phyloP scores from a whole-genome alignment of 2,888 invertebrate species.

The Euzetes globulus region DNA sequence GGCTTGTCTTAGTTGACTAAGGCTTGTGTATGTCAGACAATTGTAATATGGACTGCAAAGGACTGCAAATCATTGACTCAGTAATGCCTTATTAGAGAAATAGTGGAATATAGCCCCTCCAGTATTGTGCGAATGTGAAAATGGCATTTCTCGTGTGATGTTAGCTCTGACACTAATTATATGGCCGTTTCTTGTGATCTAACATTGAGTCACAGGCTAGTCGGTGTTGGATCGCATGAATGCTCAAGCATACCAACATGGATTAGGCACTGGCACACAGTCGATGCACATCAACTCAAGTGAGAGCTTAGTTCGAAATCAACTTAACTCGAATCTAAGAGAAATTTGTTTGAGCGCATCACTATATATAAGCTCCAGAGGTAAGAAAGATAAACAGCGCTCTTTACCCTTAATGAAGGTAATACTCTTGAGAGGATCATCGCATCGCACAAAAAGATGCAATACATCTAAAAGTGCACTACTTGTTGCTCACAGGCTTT shows the following conservation, averaged over 20 bases:
- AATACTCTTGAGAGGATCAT: conserved; percentile 31
- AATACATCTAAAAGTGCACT: conserved; percentile 6
- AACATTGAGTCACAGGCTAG: background rate
- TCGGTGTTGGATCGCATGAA: conserved; percentile 6
- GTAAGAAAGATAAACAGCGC: conserved; percentile 27
- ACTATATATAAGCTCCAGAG: conserved; percentile 21
- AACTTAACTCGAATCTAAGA: background rate
- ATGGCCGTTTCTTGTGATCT: conserved; percentile 12
- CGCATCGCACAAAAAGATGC: conserved; percentile 14
- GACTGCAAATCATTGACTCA: background rate
- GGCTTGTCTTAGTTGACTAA: no score
- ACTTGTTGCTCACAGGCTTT: conserved; percentile 13
- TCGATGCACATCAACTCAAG: conserved; percentile 8
- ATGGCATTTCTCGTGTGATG: conserved; percentile 29
- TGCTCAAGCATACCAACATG: conserved; percentile 15
- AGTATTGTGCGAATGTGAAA: conserved; percentile 24
- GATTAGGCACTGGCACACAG: background rate
- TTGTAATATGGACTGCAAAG: no score
- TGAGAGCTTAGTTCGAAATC: background rate
- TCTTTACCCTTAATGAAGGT: conserved; percentile 30
- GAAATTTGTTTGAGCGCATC: conserved; percentile 15
- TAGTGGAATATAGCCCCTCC: background rate
- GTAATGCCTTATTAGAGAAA: conserved; percentile 15
- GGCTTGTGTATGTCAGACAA: no score
- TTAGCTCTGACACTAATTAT: conserved; percentile 20